phyloP scores from a whole-genome alignment of 2,797 vertebrate genomes.

The Heliangelus exortis region DNA sequence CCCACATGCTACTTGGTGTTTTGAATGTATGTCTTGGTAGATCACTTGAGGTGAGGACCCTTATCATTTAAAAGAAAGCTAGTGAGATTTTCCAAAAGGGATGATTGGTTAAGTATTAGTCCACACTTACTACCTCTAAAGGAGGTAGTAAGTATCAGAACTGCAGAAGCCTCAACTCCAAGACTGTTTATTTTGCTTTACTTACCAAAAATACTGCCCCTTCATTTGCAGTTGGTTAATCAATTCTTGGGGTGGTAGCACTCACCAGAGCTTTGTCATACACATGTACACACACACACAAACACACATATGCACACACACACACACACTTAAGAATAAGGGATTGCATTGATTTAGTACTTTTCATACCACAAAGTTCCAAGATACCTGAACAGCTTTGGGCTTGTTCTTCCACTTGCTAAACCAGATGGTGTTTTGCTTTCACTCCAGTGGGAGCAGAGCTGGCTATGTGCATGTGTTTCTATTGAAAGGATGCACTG shows the following conservation, averaged over 20 bases:
- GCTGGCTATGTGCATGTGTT: slow-evolving; percentile 10
- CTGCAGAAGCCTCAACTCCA: background rate
- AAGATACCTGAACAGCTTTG: slow-evolving; percentile 27
- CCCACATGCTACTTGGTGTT: background rate
- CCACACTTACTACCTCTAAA: background rate
- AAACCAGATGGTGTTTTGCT: slow-evolving; percentile 71
- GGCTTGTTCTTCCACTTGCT: slow-evolving; percentile 56
- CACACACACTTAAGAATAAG: background rate
- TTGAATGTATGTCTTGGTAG: background rate
- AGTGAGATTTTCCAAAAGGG: background rate
- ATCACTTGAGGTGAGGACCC: background rate
- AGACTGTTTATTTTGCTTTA: background rate
- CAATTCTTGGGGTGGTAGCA: background rate
- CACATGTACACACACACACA: background rate
- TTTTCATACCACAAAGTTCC: background rate
- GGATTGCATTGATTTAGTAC: background rate
- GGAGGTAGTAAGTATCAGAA: background rate
- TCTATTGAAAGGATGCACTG: slow-evolving; percentile 55
- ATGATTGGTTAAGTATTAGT: background rate
- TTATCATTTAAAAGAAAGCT: background rate
- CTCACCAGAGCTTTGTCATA: background rate
- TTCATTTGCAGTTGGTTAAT: background rate
- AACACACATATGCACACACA: background rate
- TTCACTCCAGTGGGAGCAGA: slow-evolving; percentile 51
- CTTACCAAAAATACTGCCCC: background rate